Evolutionary conservation across 2,113 vertebrate genomes (phyloP).

Genomic region (Ceratotherium simum): DNA sequence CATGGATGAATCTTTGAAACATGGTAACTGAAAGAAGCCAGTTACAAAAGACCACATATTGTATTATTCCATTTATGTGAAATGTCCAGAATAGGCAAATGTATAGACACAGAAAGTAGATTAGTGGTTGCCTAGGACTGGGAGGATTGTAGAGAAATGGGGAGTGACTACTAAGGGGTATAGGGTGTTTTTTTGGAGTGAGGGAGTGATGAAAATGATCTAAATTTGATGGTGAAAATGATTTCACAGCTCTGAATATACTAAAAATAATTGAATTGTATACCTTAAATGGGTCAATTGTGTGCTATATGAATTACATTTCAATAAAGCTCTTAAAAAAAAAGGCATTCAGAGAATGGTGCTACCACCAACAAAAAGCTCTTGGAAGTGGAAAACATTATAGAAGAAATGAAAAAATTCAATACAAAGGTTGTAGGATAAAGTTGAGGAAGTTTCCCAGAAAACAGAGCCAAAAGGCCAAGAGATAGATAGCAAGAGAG

Average conservation of each 20-base stretch:
- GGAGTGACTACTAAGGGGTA: neutral
- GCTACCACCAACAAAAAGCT: neutral
- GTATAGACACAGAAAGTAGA: neutral
- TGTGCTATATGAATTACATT: neutral
- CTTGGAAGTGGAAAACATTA: neutral
- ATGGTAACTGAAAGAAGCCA: neutral
- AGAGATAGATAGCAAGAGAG: neutral
- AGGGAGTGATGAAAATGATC: neutral
- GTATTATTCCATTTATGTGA: neutral
- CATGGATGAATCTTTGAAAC: neutral
- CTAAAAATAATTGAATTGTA: neutral
- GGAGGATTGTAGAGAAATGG: neutral
- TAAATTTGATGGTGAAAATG: neutral
- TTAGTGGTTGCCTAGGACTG: neutral
- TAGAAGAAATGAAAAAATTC: neutral
- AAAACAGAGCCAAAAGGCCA: neutral
- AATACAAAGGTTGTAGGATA: neutral
- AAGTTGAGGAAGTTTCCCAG: neutral
- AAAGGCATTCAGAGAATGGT: neutral
- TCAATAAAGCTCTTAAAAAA: neutral
- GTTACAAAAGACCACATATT: neutral
- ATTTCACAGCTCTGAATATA: neutral
- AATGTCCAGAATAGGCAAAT: neutral
- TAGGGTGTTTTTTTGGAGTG: neutral
- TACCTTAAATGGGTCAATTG: neutral